Base-by-base conservation (phyloP, 2,888 invertebrate species). In the Synergus umbraculus region DNA sequence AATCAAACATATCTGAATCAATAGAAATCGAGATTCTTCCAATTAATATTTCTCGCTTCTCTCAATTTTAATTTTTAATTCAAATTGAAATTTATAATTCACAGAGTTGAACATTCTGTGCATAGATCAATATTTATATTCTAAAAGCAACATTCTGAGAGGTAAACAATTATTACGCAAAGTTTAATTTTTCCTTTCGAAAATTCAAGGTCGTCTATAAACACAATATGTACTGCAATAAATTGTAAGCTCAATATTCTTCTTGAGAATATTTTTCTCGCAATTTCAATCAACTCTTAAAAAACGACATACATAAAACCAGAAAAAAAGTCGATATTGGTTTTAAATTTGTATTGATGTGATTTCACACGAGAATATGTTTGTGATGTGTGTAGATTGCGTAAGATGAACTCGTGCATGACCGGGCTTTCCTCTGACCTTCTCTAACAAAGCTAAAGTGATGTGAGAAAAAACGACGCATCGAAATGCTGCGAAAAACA, bases 381-480 rank as follows among this genome's bases (percentile, higher is more conserved):
- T 54, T 73, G 37, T 37, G 29, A 54, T 54, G 37, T 54, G n/a
- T 44, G 54, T 54, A 73, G 37, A 73, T 73, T 73, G 37, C 54
- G 46, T 73, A 54, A 73, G 73, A 54, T 73, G 54, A 73, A 41
- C 73, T 37, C 41, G 13, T 54, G 69, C 37, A 44, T 69, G 49
- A 49, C 37, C 73, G 37, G n/a, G 37, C 73, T 73, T 54, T 41
- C 54, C 73, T 73, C 54, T 73, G 54, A 73, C 73, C 73, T 73
- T 73, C 73, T 73, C n/a, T 73, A 73, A 54, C 54, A 73, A 73
- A 73, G 73, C 73, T 54, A n/a, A 73, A 73, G 73, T 73, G 73
- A 73, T 73, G 29, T 73, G 69, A 8, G 49, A 69, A 73, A 64
- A 54, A 73, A 73, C 54, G n/a, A 41, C 37, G 73, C 49, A 37